Evolutionary conservation across 2,888 invertebrate species (phyloP).

Genomic region (Ceratothoa steindachneri): DNA sequence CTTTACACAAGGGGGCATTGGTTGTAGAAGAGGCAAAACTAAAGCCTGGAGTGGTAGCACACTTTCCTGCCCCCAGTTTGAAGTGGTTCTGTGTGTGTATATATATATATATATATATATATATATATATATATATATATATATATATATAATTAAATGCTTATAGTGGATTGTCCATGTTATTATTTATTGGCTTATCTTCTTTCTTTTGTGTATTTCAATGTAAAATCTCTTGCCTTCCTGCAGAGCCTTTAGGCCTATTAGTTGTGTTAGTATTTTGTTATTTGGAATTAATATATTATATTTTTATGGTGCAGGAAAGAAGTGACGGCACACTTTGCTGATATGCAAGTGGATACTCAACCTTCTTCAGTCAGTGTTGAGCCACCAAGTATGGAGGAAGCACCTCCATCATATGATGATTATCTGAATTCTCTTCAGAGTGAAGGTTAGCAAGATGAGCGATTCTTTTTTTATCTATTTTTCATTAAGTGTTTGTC

Average conservation of each 20-base stretch:
- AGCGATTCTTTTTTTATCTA: not conserved
- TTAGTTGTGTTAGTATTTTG: no score
- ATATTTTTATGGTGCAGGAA: constrained; percentile 33
- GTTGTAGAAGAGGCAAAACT: no score
- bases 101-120: constrained; percentile 2
- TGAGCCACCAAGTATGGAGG: not conserved
- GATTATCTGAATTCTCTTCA: constrained; percentile 30
- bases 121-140: constrained; percentile 5
- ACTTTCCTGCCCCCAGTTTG: no score
- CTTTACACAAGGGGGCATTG: no score
- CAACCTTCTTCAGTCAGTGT: not conserved
- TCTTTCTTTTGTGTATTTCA: no score
- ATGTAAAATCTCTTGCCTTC: no score
- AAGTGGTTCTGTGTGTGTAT: not conserved
- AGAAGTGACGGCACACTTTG: constrained; percentile 32
- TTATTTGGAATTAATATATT: no score
- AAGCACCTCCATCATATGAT: constrained; percentile 36
- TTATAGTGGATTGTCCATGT: not conserved
- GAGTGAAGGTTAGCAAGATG: not conserved
- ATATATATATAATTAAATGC: not conserved
- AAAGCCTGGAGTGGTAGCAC: no score
- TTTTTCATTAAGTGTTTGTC: not conserved
- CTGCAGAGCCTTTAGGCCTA: no score
- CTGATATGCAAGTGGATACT: constrained; percentile 16
- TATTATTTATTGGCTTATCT: no score